phyloP scores from a whole-genome alignment of 2,797 vertebrate species.

The Typhlichthys eigenmanni region DNA sequence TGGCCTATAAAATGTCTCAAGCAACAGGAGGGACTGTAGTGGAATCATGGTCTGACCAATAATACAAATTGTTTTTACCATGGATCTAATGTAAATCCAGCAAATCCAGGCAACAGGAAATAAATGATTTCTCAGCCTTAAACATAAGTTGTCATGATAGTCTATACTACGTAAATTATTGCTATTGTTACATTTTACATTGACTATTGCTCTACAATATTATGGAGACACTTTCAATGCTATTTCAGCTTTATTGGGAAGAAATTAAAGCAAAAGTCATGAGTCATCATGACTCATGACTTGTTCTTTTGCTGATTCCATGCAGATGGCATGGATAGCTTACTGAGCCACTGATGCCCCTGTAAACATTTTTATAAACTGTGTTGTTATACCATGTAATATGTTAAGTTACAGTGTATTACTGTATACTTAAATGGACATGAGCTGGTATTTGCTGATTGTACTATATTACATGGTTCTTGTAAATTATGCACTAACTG shows the following conservation, averaged over 20 bases:
- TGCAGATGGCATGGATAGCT: slow-evolving; percentile 8
- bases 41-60: slow-evolving; percentile 20
- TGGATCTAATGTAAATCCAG: neutral
- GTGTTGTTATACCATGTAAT: slow-evolving; percentile 20
- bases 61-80: slow-evolving; percentile 14
- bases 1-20: slow-evolving; percentile 13
- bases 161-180: slow-evolving; percentile 31
- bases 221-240: slow-evolving; percentile 17
- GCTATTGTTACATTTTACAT: slow-evolving; percentile 28
- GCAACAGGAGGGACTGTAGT: slow-evolving; percentile 3
- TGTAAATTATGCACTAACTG: slow-evolving; percentile 61
- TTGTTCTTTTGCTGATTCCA: slow-evolving; percentile 2
- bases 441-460: slow-evolving; percentile 48
- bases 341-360: slow-evolving; percentile 25
- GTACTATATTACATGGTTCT: slow-evolving; percentile 52
- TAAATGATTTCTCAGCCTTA: neutral
- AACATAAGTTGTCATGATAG: slow-evolving; percentile 8
- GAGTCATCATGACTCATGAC: neutral
- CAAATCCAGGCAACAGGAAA: neutral
- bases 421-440: slow-evolving; percentile 20
- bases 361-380: slow-evolving; percentile 27
- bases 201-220: slow-evolving; percentile 13
- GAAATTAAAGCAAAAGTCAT: neutral
- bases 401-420: slow-evolving; percentile 33
- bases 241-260: slow-evolving; percentile 31